phyloP scores from a whole-genome alignment of 2,113 vertebrate species.

The Abramis brama region DNA sequence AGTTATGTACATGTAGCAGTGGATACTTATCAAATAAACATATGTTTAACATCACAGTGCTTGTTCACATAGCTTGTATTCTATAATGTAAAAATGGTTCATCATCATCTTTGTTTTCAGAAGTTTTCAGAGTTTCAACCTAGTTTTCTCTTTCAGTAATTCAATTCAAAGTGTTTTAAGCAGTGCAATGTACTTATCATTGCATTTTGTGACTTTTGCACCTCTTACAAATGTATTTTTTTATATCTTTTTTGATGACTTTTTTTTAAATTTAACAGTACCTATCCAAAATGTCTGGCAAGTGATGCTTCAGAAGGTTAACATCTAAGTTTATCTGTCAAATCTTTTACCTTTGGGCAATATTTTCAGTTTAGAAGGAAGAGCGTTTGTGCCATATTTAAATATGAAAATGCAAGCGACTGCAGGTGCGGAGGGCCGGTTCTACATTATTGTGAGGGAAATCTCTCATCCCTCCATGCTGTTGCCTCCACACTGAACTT shows the following conservation, averaged over 20 bases:
- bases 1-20: no score
- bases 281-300: not conserved
- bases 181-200: not conserved
- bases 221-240: not conserved
- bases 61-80: not conserved
- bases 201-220: not conserved
- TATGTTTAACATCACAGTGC: not conserved
- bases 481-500: constrained; percentile 41
- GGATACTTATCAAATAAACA: no score
- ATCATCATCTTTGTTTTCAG: not conserved
- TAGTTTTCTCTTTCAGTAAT: not conserved
- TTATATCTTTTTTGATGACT: no score
- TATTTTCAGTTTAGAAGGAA: constrained; percentile 21
- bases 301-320: not conserved
- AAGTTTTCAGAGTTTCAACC: not conserved
- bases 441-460: constrained; percentile 27
- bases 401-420: not conserved
- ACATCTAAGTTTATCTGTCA: not conserved
- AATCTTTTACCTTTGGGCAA: not conserved
- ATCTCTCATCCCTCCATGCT: constrained; percentile 44
- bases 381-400: not conserved
- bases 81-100: not conserved
- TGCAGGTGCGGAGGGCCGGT: constrained; percentile 14
- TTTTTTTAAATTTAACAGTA: no score
- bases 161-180: not conserved